A percentile compares a stretch with the other conserved stretches of the same genome.
phyloP scores from a whole-genome alignment of 2,888 invertebrate species.

The Nomada ruficornis region DNA sequence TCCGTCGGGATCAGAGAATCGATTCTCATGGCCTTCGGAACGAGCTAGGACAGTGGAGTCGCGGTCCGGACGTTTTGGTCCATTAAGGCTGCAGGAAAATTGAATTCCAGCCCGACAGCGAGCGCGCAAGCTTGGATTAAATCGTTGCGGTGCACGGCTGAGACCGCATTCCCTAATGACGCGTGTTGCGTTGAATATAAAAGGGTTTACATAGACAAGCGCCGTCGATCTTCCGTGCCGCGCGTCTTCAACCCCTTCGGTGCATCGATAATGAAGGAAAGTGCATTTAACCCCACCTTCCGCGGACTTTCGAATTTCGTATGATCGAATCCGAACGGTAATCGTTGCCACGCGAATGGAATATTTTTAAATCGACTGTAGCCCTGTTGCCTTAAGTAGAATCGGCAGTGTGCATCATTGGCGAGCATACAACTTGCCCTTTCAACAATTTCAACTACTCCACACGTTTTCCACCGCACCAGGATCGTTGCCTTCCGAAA shows the following conservation, averaged over 20 bases:
- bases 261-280: background rate
- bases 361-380: slow-evolving; percentile 2
- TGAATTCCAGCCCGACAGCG: slow-evolving; percentile 73
- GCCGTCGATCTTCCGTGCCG: background rate
- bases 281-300: slow-evolving; percentile 28
- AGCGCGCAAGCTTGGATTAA: slow-evolving; percentile 75
- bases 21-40: slow-evolving; percentile 36
- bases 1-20: slow-evolving; percentile 35
- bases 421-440: background rate
- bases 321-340: background rate
- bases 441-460: slow-evolving; percentile 15
- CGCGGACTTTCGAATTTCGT: background rate
- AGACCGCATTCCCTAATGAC: slow-evolving; percentile 74
- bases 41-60: slow-evolving; percentile 8
- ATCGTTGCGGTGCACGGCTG: slow-evolving; percentile 75
- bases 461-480: background rate
- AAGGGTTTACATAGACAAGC: slow-evolving; percentile 56
- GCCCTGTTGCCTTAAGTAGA: too few species aligned
- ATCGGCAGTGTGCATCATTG: too few species aligned
- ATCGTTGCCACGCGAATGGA: slow-evolving; percentile 33
- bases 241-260: slow-evolving; percentile 25
- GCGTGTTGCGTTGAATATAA: slow-evolving; percentile 76
- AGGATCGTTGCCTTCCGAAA: too few species aligned
- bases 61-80: slow-evolving; percentile 70
- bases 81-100: slow-evolving; percentile 77